Evolutionary conservation across 2,888 invertebrate species (phyloP).

Genomic region (Thyatira batis): DNA sequence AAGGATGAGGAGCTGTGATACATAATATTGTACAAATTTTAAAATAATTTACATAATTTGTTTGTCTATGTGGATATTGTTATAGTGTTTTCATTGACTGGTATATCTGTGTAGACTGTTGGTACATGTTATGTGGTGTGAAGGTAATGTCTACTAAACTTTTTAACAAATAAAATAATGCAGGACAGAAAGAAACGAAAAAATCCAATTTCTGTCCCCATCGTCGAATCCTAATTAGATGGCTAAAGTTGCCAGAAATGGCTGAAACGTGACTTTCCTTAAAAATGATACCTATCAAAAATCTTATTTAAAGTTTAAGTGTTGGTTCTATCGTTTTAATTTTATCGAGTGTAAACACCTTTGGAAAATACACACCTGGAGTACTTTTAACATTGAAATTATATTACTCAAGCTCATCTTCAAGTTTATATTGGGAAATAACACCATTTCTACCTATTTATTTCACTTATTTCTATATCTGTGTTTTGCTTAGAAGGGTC

Average conservation of each 20-base stretch:
- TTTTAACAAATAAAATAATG: not conserved
- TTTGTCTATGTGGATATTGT: no score
- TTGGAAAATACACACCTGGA: not conserved
- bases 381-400: not conserved
- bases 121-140: no score
- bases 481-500: no score
- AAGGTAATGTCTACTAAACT: no score
- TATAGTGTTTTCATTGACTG: no score
- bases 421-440: no score
- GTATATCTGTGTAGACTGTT: no score
- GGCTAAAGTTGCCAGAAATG: constrained; percentile 47
- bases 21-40: no score
- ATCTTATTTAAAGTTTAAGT: constrained; percentile 9
- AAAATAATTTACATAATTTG: no score
- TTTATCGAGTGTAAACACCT: not conserved
- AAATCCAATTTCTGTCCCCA: constrained; percentile 28
- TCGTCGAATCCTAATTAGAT: constrained; percentile 49
- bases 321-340: not conserved
- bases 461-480: no score
- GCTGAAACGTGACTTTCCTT: constrained; percentile 46
- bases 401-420: not conserved
- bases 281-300: constrained; percentile 33
- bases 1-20: not conserved
- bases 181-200: constrained; percentile 27
- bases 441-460: no score